Evolutionary conservation across 1,140 invertebrate genomes (phyloP), one percentile per base, ranked within the genome.

Genomic region (Piezodorus guildinii): DNA sequence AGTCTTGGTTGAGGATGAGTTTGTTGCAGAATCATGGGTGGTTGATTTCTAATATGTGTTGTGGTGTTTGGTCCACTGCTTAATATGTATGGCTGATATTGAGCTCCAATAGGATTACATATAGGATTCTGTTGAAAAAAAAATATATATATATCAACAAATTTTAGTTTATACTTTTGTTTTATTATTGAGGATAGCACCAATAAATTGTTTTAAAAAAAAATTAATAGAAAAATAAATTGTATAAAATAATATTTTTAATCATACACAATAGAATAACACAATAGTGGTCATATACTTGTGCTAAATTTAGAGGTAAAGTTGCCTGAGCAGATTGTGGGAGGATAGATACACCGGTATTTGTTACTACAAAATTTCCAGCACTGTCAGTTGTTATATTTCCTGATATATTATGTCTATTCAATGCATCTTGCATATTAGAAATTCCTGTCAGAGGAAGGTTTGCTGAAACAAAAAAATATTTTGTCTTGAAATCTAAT

Each of bases 1-100:
- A 79, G 74, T 54, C 71, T 67, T 54, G 65, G 67, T 56, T 68
- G 68, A 44, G 62, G 67, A 51, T 67, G 67, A 49, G 62, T 64
- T 54, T 65, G 64, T 21, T 61, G 64, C 10, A 68, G 60, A 34
- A 68, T 60, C 39, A 68, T 49, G 10, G 65, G 65, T 34, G 30
- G 25, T 46, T 69, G 68, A 19, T 60, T 39, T 49, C 66, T 62
- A 19, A 69, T 61, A 19, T 66, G 64, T 19, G 60, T 66, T 23
- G 49, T 56, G 15, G 52, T 60, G 45, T 62, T 60, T 15, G 62
- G 27, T 21, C 67, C 67, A 62, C 65, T 64, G 43, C 60, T 64
- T 58, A 67, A 17, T 14, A 67, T 25, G 21, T 62, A 52, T 25
- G 59, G 56, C 56, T 64, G 64, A 39, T 64, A 67, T 58, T 64